A percentile compares a stretch with the other conserved stretches of the same genome.
These are phyloP conservation scores for Lasioglossum albipes DNA, from an alignment of 1,140 invertebrate genomes.

Conservation along the genomic window DNA sequence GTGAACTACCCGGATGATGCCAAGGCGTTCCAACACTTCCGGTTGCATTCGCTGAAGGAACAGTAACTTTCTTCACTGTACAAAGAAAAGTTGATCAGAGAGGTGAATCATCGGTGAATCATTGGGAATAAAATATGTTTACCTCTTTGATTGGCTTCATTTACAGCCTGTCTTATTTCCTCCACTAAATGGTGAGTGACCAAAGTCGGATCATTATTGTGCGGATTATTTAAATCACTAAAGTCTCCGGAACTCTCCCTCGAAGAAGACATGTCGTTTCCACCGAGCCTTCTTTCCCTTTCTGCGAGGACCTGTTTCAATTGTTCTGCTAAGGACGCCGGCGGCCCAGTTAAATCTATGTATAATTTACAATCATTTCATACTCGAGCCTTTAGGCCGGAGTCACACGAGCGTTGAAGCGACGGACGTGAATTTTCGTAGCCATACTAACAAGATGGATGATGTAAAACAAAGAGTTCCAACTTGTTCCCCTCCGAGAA, in stretches of 20 bases:
- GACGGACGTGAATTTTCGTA: too few relatives aligned
- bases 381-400: neutral
- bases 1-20: constrained; percentile 80
- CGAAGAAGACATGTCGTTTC: constrained; percentile 81
- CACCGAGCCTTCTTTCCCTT: constrained; percentile 83
- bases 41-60: constrained; percentile 79
- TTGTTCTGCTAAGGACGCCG: constrained; percentile 89
- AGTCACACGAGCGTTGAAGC: too few relatives aligned
- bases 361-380: neutral
- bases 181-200: constrained; percentile 89
- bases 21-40: constrained; percentile 69
- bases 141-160: constrained; percentile 91
- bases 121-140: constrained; percentile 51
- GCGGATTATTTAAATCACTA: constrained; percentile 82
- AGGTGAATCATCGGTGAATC: too few relatives aligned
- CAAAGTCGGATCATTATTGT: constrained; percentile 78
- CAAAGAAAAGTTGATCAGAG: constrained; percentile 4
- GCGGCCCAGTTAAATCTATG: constrained; percentile 80
- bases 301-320: constrained; percentile 90
- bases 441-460: too few relatives aligned
- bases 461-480: too few relatives aligned
- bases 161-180: constrained; percentile 91
- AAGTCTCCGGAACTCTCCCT: constrained; percentile 84
- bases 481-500: too few relatives aligned
- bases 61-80: constrained; percentile 83